Evolutionary conservation across 2,113 vertebrate species (phyloP).

Genomic region (Rhinolophus ferrumequinum): DNA sequence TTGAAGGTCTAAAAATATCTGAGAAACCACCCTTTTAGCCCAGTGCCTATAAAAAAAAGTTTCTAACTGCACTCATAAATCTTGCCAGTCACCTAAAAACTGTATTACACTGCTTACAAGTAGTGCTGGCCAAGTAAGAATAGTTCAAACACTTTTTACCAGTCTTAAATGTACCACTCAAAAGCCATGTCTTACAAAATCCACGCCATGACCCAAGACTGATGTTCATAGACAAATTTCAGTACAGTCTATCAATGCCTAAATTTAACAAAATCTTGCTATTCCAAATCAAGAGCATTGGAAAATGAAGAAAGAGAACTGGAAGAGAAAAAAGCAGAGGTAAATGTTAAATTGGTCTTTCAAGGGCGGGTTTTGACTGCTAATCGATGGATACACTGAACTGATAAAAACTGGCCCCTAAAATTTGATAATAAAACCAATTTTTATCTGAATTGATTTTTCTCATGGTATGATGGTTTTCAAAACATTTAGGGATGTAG

Average conservation of each 20-base stretch:
- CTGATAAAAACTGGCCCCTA: background rate
- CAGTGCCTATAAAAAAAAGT: background rate
- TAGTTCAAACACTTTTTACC: background rate
- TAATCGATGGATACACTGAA: background rate
- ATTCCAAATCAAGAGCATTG: background rate
- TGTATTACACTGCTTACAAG: background rate
- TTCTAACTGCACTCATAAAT: background rate
- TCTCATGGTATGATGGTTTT: background rate
- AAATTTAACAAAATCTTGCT: background rate
- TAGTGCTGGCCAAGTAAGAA: background rate
- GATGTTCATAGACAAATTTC: background rate
- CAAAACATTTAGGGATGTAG: background rate
- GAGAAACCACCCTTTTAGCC: background rate
- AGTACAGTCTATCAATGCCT: background rate
- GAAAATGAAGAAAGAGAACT: background rate
- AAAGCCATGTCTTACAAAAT: background rate
- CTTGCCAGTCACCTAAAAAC: background rate
- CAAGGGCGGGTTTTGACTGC: background rate
- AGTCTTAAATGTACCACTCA: background rate
- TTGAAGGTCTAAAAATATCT: background rate
- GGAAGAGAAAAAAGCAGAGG: background rate
- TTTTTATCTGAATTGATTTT: conserved; percentile 2
- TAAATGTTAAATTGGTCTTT: background rate
- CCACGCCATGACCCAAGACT: background rate
- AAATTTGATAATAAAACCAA: background rate